These are phyloP conservation scores for Chinchilla lanigera DNA, from an alignment of 2,113 vertebrate species.

Conservation along the genomic window DNA sequence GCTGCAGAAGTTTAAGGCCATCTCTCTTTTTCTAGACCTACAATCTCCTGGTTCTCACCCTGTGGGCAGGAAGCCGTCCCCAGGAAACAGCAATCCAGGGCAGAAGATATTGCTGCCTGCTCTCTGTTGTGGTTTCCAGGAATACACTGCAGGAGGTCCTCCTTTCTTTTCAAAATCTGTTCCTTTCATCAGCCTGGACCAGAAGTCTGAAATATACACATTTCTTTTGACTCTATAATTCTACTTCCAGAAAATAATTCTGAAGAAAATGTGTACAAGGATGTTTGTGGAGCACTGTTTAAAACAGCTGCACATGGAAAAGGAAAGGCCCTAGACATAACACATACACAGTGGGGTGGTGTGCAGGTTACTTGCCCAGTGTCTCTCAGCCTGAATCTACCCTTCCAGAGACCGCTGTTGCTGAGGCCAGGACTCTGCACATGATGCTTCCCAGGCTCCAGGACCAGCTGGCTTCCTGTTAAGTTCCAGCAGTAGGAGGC, in stretches of 20 bases:
- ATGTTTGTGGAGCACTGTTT: conserved; percentile 12
- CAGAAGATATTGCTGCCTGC: conserved; percentile 5
- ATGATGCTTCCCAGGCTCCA: not conserved
- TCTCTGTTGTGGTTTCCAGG: conserved; percentile 52
- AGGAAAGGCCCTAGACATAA: conserved; percentile 1
- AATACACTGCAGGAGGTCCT: conserved; percentile 20
- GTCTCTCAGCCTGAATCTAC: not conserved
- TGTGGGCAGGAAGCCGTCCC: not conserved
- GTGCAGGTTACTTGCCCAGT: not conserved
- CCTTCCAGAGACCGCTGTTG: not conserved
- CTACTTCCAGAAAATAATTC: conserved; percentile 60
- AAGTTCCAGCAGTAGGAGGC: not conserved
- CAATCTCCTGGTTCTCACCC: not conserved
- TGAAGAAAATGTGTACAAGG: conserved; percentile 44
- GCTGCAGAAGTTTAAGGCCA: not conserved
- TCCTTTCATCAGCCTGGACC: conserved; percentile 53
- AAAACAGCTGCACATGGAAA: conserved; percentile 59
- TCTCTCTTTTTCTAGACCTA: conserved; percentile 47
- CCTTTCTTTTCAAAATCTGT: conserved; percentile 51
- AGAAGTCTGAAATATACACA: conserved; percentile 57
- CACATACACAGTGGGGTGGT: not conserved
- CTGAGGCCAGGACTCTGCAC: not conserved
- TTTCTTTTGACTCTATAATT: conserved; percentile 59
- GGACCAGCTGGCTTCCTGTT: conserved; percentile 26
- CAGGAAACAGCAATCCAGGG: not conserved